Evolutionary conservation across 2,797 vertebrate species (phyloP), one percentile per base, ranked within the genome.

Genomic region (Alectoris magna): DNA sequence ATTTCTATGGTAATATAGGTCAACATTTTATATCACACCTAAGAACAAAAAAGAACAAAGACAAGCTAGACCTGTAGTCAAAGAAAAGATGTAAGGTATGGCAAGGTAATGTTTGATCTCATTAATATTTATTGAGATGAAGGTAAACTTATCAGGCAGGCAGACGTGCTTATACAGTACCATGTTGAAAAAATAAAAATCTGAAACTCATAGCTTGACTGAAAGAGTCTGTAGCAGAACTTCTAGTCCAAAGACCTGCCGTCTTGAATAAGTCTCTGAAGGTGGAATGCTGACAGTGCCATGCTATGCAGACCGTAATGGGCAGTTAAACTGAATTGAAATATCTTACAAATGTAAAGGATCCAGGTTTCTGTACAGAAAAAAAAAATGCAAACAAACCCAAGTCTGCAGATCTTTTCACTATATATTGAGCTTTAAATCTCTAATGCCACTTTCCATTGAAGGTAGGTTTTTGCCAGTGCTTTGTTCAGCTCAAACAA

Each of bases 231-330:
- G 23, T 22, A 64, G 39, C 31, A 36, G 51, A n/a, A 6, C 27
- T 91, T 76, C 43, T 55, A 46, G 63, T 75, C 5, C 59, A 27
- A 36, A 70, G 56, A 84, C 23, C 10, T 67, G 19, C 1, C 1
- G 9, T 46, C 51, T 75, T 75, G 34, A 56, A 4, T 49, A 36
- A n/a, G 34, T 48, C 22, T 51, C 0, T 68, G 72, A 34, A 62
- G 6, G 38, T 73, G 60, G 22, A 72, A 38, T 58, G 39, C 44
- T 19, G 68, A 9, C 67, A 58, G 2, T 81, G 51, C 43, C 29
- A 6, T 0, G 0, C 68, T 72, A 36, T 0, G 0, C 26, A 71
- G 48, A 27, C 15, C 4, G 2, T 41, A 69, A 39, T 44, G 14
- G 41, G 4, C 29, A 82, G 46, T 87, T 91, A 51, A 43, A 73